These are phyloP conservation scores for Papilio polyxenes DNA, from an alignment of 1,140 invertebrate genomes.

Conservation along the genomic window DNA sequence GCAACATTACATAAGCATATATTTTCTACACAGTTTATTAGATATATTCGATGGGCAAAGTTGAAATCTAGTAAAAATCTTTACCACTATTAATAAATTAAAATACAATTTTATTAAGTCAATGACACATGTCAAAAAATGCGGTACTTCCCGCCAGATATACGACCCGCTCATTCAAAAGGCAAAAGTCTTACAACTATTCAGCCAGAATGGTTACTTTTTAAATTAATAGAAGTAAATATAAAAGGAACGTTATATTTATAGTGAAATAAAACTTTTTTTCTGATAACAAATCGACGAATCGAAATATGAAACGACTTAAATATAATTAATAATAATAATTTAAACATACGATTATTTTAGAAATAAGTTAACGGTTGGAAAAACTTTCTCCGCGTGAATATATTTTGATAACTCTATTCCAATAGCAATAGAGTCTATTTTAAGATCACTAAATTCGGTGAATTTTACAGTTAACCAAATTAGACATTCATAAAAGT, in stretches of 20 bases:
- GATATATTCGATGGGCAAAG: background rate
- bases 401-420: background rate
- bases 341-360: background rate
- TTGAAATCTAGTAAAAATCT: background rate
- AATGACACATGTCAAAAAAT: background rate
- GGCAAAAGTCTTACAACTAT: conserved; percentile 37
- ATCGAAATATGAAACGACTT: background rate
- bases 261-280: background rate
- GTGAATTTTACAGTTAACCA: background rate
- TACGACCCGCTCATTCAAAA: conserved; percentile 10
- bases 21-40: background rate
- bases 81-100: background rate
- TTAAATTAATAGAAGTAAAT: too few species aligned
- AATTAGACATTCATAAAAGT: background rate
- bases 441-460: background rate
- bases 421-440: background rate
- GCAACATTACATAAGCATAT: background rate
- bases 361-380: background rate
- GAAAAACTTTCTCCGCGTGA: background rate
- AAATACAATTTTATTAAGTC: background rate
- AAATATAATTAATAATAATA: background rate
- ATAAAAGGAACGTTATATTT: background rate
- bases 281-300: background rate
- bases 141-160: background rate
- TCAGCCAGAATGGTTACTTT: background rate